Evolutionary conservation across 2,797 vertebrate genomes (phyloP).

Genomic region (Gymnothorax reevesii): DNA sequence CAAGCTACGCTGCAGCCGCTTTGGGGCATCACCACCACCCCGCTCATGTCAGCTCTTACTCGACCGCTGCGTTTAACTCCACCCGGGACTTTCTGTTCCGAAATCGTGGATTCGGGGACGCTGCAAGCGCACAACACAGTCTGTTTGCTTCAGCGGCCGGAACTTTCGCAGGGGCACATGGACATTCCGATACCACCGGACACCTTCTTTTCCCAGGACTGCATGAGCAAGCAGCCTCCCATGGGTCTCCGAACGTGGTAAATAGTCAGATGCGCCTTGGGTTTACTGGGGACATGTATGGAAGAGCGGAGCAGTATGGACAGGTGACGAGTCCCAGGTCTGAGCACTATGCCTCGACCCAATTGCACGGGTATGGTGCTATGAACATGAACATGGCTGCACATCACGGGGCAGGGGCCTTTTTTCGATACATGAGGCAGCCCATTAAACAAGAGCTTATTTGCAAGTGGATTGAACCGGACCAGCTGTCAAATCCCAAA

Average conservation of each 20-base stretch:
- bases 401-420: slow-evolving; percentile 96
- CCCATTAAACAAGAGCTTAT: slow-evolving; percentile 97
- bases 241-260: slow-evolving; percentile 94
- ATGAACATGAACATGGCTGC: slow-evolving; percentile 99
- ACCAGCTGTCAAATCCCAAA: slow-evolving; percentile 94
- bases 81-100: slow-evolving; percentile 99
- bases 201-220: slow-evolving; percentile 98
- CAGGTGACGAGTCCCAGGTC: slow-evolving; percentile 96
- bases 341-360: slow-evolving; percentile 93
- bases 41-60: slow-evolving; percentile 95
- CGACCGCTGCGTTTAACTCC: slow-evolving; percentile 96
- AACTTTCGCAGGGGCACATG: slow-evolving; percentile 89
- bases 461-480: slow-evolving; percentile 98
- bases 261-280: slow-evolving; percentile 98
- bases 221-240: slow-evolving; percentile 91
- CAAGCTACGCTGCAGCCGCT: slow-evolving; percentile 92
- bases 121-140: slow-evolving; percentile 88
- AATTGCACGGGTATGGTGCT: slow-evolving; percentile 96
- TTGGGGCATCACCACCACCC: slow-evolving; percentile 95
- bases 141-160: slow-evolving; percentile 85
- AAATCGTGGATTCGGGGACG: slow-evolving; percentile 96
- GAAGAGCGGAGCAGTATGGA: slow-evolving; percentile 93
- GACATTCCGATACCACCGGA: slow-evolving; percentile 92
- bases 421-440: slow-evolving; percentile 95
- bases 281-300: slow-evolving; percentile 99